A percentile compares a stretch with the other conserved stretches of the same genome.
These are phyloP conservation scores for Caenorhabditis plicata DNA, from an alignment of 2,888 invertebrate species.

Conservation along the genomic window DNA sequence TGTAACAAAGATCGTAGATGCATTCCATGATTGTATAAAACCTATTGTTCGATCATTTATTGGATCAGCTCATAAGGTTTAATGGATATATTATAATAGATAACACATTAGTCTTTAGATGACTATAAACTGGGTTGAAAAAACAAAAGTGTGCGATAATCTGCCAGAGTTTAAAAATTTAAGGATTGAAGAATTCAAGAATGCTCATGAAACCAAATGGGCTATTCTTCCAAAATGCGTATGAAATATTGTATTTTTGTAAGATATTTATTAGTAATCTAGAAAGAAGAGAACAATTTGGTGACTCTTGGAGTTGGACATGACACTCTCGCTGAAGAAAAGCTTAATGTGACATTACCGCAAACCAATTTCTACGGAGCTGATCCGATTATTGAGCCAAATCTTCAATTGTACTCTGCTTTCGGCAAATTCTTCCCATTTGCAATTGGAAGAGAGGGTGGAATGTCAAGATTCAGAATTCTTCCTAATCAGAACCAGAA, in stretches of 20 bases:
- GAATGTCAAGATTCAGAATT: conserved; percentile 9
- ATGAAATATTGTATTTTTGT: not conserved
- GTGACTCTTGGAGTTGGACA: conserved; percentile 19
- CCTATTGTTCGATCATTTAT: not conserved
- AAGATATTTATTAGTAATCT: not conserved
- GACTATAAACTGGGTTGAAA: not conserved
- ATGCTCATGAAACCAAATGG: not conserved
- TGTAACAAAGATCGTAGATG: not conserved
- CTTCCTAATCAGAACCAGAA: conserved; percentile 10
- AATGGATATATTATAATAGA: too few relatives aligned
- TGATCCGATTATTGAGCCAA: conserved; percentile 28
- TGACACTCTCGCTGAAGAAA: conserved; percentile 11
- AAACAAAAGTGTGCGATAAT: not conserved
- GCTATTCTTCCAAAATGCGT: not conserved
- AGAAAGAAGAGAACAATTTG: conserved; percentile 12
- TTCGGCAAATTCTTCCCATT: conserved; percentile 26
- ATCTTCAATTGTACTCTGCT: conserved; percentile 20
- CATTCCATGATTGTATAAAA: not conserved
- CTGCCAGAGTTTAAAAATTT: not conserved
- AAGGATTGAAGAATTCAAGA: not conserved
- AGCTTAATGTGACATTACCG: conserved; percentile 3
- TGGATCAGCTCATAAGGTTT: too few relatives aligned
- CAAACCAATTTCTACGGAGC: conserved; percentile 20
- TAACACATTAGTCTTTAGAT: too few relatives aligned
- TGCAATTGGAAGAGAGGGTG: conserved; percentile 16